Evolutionary conservation across 2,888 invertebrate species (phyloP), one percentile per base, ranked within the genome.

Genomic region (Yponomeuta sedellus): DNA sequence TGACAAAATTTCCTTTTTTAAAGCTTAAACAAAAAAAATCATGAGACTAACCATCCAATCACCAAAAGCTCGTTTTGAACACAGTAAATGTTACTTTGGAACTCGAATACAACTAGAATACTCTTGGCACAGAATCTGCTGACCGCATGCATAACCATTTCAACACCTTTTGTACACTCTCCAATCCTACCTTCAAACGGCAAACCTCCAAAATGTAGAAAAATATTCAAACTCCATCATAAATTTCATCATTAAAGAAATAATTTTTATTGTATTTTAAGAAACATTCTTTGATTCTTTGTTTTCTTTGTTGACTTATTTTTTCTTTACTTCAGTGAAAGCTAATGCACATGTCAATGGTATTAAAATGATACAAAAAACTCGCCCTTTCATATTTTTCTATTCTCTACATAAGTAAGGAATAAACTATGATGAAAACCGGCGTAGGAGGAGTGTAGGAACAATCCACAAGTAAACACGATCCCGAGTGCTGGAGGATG

Each of bases 51-150:
- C 34, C 3, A 34, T 5, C 25, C 5, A 25, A 59, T 59, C 25
- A 12, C 11, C 12, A 22, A 20, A 20, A 25, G 12, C 59, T 59
- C 4, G 12, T 25, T 19, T 65, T 64, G 34, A 20, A 68, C 71
- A 77, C 75, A 77, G 8, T 34, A 34, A 34, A 79, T 78, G 75
- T 75, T 74, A 77, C 75, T 77, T 77, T 70, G 70, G 74, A 74
- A n/a, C n/a, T n/a, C n/a, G n/a, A 77, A 75, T 75, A 77, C 77
- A 78, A 75, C 80, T 74, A 72, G 74, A 76, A 77, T 79, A 80
- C 77, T 77, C 77, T 81, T 80, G 80, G 83, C 85, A 82, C n/a
- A 64, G 22, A 20, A 40, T 63, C 59, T 57, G 64, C 64, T 66
- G 66, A 64, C 66, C 66, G 61, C 64, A 64, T 66, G 19, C 52